Evolutionary conservation across 2,797 vertebrate species (phyloP).

Genomic region (Oryzias sinensis): DNA sequence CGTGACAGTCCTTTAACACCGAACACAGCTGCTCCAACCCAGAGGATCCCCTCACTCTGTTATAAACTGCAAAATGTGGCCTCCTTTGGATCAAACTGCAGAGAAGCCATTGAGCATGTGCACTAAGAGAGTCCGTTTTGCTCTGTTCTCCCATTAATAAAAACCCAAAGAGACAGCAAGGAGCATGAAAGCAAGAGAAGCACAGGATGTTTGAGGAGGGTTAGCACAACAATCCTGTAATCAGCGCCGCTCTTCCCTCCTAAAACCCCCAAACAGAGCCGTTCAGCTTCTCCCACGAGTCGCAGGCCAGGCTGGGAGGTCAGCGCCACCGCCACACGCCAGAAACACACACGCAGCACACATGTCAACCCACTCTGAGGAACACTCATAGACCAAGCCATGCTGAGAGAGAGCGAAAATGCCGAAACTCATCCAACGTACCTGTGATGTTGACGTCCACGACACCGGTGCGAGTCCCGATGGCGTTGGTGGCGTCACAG

Average conservation of each 20-base stretch:
- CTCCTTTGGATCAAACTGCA: conserved; percentile 47
- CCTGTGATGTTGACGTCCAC: conserved; percentile 98
- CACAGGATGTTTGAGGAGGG: conserved; percentile 56
- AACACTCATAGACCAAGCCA: conserved; percentile 48
- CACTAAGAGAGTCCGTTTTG: conserved; percentile 63
- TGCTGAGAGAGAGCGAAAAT: conserved; percentile 26
- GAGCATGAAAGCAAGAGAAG: conserved; percentile 37
- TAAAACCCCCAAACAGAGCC: conserved; percentile 47
- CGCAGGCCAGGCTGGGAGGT: conserved; percentile 17
- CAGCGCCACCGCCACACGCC: conserved; percentile 3
- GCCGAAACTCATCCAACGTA: conserved; percentile 85
- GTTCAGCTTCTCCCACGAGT: conserved; percentile 45
- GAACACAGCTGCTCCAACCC: conserved; percentile 47
- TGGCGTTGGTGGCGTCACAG: conserved; percentile 92
- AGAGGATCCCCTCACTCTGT: conserved; percentile 35
- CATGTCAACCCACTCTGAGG: background rate
- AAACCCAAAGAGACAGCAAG: conserved; percentile 32
- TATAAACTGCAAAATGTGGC: conserved; percentile 21
- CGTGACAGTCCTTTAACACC: conserved; percentile 50
- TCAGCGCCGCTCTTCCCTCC: conserved; percentile 62
- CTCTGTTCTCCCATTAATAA: conserved; percentile 44
- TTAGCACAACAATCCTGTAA: conserved; percentile 57
- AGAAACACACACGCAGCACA: too few relatives aligned
- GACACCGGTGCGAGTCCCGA: conserved; percentile 88
- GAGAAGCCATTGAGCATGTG: conserved; percentile 45